Evolutionary conservation across 2,888 invertebrate genomes (phyloP).

Genomic region (Thymelicus lineola): DNA sequence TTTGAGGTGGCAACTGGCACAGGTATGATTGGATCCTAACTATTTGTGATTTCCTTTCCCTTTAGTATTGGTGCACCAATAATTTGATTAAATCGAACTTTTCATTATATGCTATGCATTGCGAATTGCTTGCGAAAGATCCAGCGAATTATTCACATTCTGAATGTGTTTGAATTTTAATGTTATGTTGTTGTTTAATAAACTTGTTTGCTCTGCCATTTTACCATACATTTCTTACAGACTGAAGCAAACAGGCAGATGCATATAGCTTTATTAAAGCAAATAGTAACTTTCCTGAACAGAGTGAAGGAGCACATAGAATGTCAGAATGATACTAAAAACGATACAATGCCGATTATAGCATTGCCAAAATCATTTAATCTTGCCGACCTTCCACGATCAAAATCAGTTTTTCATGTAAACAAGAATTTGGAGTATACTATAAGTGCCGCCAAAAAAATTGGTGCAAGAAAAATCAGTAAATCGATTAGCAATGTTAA

Average conservation of each 20-base stretch:
- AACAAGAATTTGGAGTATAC: slow-evolving; percentile 68
- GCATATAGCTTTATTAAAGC: slow-evolving; percentile 90
- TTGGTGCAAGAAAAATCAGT: slow-evolving; percentile 72
- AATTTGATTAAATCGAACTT: slow-evolving; percentile 21
- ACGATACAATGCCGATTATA: slow-evolving; percentile 51
- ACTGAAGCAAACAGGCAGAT: slow-evolving; percentile 89
- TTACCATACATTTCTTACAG: slow-evolving; percentile 72
- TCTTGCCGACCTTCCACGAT: slow-evolving; percentile 69
- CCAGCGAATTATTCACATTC: slow-evolving; percentile 27
- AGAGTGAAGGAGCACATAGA: slow-evolving; percentile 88
- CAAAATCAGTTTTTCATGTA: slow-evolving; percentile 72
- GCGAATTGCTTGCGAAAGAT: slow-evolving; percentile 53
- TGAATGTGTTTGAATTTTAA: slow-evolving; percentile 1
- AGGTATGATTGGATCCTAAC: slow-evolving; percentile 75
- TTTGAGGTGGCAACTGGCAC: slow-evolving; percentile 89
- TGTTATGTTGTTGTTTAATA: slow-evolving; percentile 20
- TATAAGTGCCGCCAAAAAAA: slow-evolving; percentile 63
- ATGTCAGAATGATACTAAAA: slow-evolving; percentile 59
- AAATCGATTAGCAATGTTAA: slow-evolving; percentile 78
- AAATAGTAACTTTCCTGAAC: slow-evolving; percentile 88
- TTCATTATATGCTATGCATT: slow-evolving; percentile 34
- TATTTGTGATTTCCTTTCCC: slow-evolving; percentile 12
- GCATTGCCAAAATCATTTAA: slow-evolving; percentile 56
- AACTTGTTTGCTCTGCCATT: slow-evolving; percentile 30
- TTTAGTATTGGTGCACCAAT: slow-evolving; percentile 61